phyloP scores from a whole-genome alignment of 2,113 vertebrate species.

The Platycercus adscitus region DNA sequence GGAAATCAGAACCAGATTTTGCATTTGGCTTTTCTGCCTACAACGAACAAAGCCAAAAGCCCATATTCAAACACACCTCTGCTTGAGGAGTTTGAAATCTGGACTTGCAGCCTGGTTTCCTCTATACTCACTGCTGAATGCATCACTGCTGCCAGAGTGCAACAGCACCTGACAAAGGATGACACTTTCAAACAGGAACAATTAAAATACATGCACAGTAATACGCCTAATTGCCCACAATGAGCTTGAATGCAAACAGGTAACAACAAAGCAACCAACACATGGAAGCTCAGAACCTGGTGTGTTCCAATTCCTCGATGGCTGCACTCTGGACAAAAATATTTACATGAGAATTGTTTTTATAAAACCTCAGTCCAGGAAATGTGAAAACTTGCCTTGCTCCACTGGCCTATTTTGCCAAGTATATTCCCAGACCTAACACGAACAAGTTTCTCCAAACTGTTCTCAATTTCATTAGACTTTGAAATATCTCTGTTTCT shows the following conservation, averaged over 20 bases:
- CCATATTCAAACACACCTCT: slow-evolving; percentile 15
- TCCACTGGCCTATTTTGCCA: not conserved
- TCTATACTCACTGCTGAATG: not conserved
- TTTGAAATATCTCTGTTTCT: not conserved
- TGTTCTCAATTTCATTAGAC: slow-evolving; percentile 23
- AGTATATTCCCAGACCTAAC: slow-evolving; percentile 8
- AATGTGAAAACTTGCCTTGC: not conserved
- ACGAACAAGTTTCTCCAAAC: slow-evolving; percentile 18
- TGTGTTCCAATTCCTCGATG: not conserved
- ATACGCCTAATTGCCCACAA: not conserved
- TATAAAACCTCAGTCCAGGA: slow-evolving; percentile 12
- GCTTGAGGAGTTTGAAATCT: not conserved
- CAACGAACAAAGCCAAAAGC: slow-evolving; percentile 1
- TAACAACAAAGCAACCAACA: not conserved
- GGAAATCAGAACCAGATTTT: slow-evolving; percentile 48
- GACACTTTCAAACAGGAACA: not conserved
- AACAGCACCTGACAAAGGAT: not conserved
- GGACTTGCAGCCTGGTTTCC: not conserved
- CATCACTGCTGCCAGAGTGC: not conserved
- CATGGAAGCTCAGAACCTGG: not conserved
- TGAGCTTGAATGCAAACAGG: not conserved
- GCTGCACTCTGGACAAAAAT: not conserved
- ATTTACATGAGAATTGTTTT: not conserved
- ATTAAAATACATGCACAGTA: not conserved
- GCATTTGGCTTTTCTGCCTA: not conserved